Evolutionary conservation across 2,113 vertebrate species (phyloP).

Genomic region (Coturnix japonica): DNA sequence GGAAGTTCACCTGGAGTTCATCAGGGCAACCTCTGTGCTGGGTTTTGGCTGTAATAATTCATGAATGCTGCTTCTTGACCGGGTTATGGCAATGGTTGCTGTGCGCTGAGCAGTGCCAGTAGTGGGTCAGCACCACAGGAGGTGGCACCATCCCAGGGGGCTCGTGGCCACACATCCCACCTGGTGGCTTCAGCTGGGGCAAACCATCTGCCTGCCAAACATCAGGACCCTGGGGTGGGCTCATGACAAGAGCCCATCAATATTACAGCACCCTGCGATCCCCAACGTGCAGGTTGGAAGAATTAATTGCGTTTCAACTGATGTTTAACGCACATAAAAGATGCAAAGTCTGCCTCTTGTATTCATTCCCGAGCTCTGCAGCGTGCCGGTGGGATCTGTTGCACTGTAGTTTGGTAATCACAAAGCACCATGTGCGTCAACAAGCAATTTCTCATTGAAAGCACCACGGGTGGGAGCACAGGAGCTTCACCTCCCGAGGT

Average conservation of each 20-base stretch:
- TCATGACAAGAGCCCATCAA: neutral
- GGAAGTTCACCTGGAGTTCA: neutral
- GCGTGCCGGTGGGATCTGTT: neutral
- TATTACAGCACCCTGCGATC: neutral
- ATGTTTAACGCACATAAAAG: neutral
- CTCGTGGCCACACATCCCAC: neutral
- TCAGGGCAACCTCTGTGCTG: neutral
- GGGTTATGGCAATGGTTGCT: neutral
- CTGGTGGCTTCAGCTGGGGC: neutral
- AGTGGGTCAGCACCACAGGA: neutral
- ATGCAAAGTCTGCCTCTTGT: neutral
- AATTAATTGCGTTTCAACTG: neutral
- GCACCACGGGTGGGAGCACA: neutral
- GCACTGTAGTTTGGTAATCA: neutral
- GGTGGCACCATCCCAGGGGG: neutral
- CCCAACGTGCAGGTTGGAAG: neutral
- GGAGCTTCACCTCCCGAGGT: rapidly evolving
- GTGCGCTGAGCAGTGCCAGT: neutral
- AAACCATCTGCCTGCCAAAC: neutral
- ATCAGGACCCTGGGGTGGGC: neutral
- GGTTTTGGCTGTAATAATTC: neutral
- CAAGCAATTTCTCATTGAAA: neutral
- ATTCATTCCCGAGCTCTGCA: neutral
- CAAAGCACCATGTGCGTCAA: neutral
- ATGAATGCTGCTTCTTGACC: neutral